Evolutionary conservation across 2,888 invertebrate genomes (phyloP).

Genomic region (Acronicta leporina): DNA sequence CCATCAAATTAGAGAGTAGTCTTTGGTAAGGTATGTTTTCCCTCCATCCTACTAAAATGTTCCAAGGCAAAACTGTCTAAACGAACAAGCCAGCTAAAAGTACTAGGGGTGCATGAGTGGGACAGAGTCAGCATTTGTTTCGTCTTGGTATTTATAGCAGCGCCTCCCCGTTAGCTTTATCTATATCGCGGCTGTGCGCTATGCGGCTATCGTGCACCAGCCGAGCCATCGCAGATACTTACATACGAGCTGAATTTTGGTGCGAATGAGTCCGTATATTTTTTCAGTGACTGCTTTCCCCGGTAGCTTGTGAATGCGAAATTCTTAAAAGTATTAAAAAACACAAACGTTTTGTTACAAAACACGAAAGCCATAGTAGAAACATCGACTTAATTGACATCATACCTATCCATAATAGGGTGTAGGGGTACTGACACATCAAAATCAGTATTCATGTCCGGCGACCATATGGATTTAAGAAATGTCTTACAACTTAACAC

Average conservation of each 20-base stretch:
- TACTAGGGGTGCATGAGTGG: constrained; percentile 59
- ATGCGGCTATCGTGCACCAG: constrained; percentile 80
- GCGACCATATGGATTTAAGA: no score
- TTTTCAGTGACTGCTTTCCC: not conserved
- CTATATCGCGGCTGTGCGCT: constrained; percentile 82
- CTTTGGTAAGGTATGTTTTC: not conserved
- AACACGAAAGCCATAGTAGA: no score
- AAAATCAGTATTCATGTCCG: no score
- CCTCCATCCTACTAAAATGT: not conserved
- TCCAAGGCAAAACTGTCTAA: constrained; percentile 24
- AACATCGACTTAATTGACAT: no score
- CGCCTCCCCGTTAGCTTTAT: constrained; percentile 84
- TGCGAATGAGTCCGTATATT: constrained; percentile 31
- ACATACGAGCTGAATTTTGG: constrained; percentile 67
- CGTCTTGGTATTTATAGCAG: constrained; percentile 76
- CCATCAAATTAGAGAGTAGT: not conserved
- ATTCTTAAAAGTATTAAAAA: no score
- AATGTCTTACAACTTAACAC: no score
- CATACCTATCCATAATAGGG: no score
- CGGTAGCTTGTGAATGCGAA: no score
- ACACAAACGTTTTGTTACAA: no score
- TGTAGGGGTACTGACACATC: no score
- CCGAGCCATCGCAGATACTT: constrained; percentile 73
- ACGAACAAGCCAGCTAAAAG: constrained; percentile 16
- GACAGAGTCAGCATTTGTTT: constrained; percentile 59